Conservation (phyloP, 2,888 invertebrate species). For the Ramazzottius varieornatus region DNA sequence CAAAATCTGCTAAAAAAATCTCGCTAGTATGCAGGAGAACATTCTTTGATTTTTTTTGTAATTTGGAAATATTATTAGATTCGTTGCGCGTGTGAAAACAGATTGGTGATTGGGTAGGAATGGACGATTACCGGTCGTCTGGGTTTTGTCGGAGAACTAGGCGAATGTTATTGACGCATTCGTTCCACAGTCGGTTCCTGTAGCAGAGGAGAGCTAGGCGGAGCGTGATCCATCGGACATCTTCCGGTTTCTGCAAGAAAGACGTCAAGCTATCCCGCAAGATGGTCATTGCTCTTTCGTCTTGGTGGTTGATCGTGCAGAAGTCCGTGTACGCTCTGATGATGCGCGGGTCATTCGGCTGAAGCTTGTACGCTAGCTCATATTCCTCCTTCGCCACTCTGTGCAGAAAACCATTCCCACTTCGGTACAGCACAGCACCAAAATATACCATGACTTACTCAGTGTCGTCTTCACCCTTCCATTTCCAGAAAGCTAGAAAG, state of each 20-base stretch:
- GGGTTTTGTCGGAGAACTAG: not conserved
- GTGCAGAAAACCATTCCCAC: not conserved
- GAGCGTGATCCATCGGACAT: not conserved
- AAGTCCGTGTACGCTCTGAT: not conserved
- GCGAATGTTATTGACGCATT: not conserved
- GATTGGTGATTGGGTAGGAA: too few relatives aligned
- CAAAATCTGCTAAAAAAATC: not conserved
- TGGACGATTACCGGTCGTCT: not conserved
- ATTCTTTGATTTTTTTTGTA: not conserved
- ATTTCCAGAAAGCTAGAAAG: not conserved
- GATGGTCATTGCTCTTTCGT: not conserved
- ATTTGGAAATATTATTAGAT: too few relatives aligned
- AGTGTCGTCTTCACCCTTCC: not conserved
- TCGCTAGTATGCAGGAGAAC: not conserved
- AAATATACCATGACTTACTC: not conserved
- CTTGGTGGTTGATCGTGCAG: not conserved
- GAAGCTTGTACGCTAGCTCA: not conserved
- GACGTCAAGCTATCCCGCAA: not conserved
- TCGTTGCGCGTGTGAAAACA: too few relatives aligned
- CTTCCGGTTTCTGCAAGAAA: not conserved
- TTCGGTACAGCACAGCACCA: not conserved
- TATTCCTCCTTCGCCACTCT: not conserved
- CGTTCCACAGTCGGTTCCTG: not conserved
- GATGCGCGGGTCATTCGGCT: not conserved
- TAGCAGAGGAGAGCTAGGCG: slow-evolving; percentile 2